Conservation (phyloP, 2,113 vertebrate species). For the Chloebia gouldiae region DNA sequence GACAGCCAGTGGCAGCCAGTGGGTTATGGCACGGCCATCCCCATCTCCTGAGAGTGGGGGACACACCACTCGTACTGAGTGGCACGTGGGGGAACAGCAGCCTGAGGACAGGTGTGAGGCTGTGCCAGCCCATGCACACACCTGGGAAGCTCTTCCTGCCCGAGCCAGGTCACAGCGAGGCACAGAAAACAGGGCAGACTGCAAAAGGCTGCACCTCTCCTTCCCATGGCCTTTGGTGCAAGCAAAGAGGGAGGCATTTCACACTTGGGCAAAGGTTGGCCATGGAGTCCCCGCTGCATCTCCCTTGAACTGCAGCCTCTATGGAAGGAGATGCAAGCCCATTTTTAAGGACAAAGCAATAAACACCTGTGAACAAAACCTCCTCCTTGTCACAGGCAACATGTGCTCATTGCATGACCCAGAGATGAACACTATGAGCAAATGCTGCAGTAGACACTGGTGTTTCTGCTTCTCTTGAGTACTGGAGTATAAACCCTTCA, state of each 20-base stretch:
- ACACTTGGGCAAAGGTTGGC: neutral
- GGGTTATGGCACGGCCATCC: rapidly evolving
- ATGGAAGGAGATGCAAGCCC: rapidly evolving
- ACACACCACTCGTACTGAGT: neutral
- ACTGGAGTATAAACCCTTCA: neutral
- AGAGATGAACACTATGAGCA: neutral
- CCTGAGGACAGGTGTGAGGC: neutral
- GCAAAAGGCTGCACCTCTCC: neutral
- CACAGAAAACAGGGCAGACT: neutral
- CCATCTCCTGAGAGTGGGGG: neutral
- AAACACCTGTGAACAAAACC: neutral
- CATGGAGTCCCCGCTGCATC: neutral
- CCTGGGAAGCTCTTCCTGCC: neutral
- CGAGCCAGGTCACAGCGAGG: rapidly evolving
- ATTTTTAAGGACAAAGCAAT: neutral
- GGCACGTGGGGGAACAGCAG: neutral
- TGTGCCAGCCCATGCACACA: neutral
- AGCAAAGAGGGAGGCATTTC: neutral
- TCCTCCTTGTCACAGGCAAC: neutral
- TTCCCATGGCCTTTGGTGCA: neutral
- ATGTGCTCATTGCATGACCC: neutral
- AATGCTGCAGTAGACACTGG: neutral
- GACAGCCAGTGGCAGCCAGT: neutral
- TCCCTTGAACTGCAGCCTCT: rapidly evolving
- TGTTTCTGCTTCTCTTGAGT: neutral